Conservation (phyloP, 2,888 invertebrate genomes). For the Temnothorax rugatulus region DNA sequence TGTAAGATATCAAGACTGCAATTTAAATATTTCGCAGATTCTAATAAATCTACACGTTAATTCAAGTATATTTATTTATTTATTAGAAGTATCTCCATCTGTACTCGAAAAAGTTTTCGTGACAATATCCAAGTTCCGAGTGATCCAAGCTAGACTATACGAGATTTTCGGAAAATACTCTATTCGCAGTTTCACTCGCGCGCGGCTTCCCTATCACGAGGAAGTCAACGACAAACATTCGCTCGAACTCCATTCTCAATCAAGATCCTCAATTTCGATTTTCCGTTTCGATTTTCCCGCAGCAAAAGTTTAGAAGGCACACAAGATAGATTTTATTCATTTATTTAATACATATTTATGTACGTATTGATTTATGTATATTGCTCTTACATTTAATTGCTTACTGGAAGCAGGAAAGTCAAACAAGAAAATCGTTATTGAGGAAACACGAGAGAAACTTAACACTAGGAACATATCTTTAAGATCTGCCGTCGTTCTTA, state of each 20-base stretch:
- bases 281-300: slow-evolving; percentile 2
- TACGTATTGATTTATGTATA: not conserved
- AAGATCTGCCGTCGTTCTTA: slow-evolving; percentile 54
- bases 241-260: slow-evolving; percentile 73
- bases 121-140: slow-evolving; percentile 57
- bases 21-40: slow-evolving; percentile 10
- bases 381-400: not conserved
- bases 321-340: not conserved
- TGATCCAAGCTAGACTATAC: slow-evolving; percentile 64
- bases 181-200: slow-evolving; percentile 75
- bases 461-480: slow-evolving; percentile 57
- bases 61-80: not conserved
- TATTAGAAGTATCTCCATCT: slow-evolving; percentile 17
- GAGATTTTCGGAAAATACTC: slow-evolving; percentile 63
- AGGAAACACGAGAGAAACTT: slow-evolving; percentile 30
- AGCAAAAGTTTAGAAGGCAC: not conserved
- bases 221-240: slow-evolving; percentile 83
- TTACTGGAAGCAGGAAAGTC: not conserved
- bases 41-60: slow-evolving; percentile 7
- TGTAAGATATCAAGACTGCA: not conserved
- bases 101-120: not conserved
- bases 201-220: slow-evolving; percentile 79
- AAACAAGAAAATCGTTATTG: slow-evolving; percentile 41
- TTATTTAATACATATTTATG: not conserved
- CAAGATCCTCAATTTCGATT: slow-evolving; percentile 40